Evolutionary conservation across 1,140 invertebrate genomes (phyloP).

Genomic region (Aphidius ervi): DNA sequence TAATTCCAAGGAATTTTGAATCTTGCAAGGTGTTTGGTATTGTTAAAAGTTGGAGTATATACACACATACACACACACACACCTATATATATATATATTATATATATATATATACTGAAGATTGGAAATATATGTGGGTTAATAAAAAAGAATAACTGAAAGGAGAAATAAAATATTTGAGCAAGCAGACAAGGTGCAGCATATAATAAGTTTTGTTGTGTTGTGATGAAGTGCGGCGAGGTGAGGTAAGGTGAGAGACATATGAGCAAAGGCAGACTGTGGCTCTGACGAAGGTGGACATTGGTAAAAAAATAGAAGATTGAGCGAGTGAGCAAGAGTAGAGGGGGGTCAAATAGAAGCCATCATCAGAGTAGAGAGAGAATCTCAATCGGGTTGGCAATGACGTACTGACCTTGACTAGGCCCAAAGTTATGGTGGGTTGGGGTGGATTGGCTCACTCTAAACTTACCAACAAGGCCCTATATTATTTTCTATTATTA

Average conservation of each 20-base stretch:
- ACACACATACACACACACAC: too few species aligned
- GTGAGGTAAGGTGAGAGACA: slow-evolving; percentile 18
- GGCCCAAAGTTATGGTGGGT: slow-evolving; percentile 48
- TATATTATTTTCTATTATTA: slow-evolving; percentile 36
- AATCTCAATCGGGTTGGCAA: slow-evolving; percentile 27
- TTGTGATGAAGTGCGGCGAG: slow-evolving; percentile 8
- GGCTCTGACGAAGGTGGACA: not conserved
- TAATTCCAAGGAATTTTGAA: too few species aligned
- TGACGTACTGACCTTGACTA: slow-evolving; percentile 51
- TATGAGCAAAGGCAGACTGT: slow-evolving; percentile 21
- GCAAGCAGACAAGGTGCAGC: slow-evolving; percentile 15
- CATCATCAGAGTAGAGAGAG: slow-evolving; percentile 22
- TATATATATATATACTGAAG: too few species aligned
- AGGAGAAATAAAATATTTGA: slow-evolving; percentile 2
- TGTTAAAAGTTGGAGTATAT: too few species aligned
- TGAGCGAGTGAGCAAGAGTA: slow-evolving; percentile 14
- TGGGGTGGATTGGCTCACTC: slow-evolving; percentile 34
- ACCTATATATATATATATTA: too few species aligned
- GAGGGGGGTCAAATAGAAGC: slow-evolving; percentile 7
- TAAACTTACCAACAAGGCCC: slow-evolving; percentile 25
- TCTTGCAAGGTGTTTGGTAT: too few species aligned
- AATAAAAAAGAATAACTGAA: slow-evolving; percentile 15
- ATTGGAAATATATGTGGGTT: too few species aligned
- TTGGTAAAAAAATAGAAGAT: slow-evolving; percentile 9
- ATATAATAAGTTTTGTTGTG: not conserved